These are phyloP conservation scores for Pollimyrus isidori DNA, from an alignment of 2,113 vertebrate genomes.

Conservation along the genomic window DNA sequence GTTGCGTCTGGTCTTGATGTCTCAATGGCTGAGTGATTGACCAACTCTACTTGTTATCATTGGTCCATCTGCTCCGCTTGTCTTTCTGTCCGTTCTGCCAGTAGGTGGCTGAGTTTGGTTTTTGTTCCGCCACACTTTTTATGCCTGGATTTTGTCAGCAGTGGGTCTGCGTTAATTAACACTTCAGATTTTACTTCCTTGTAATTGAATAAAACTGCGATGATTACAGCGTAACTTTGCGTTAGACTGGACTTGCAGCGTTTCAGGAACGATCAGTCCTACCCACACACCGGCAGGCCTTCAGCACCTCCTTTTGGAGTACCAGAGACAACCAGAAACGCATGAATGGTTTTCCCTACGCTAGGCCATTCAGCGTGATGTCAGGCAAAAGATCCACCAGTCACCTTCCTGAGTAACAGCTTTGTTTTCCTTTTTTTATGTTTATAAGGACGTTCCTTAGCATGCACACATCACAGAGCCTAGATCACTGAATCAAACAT, in stretches of 20 bases:
- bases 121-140: neutral
- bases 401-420: neutral
- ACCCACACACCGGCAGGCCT: neutral
- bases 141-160: neutral
- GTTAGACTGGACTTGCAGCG: neutral
- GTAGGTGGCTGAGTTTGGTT: neutral
- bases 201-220: neutral
- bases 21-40: neutral
- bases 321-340: neutral
- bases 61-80: neutral
- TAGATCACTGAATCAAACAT: neutral
- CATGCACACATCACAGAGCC: neutral
- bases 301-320: neutral
- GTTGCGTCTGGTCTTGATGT: neutral
- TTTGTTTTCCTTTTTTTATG: neutral
- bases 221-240: neutral
- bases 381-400: neutral
- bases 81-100: neutral
- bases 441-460: neutral
- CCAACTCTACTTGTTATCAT: neutral
- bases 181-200: neutral
- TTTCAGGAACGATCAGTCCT: neutral
- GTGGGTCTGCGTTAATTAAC: neutral
- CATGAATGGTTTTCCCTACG: neutral
- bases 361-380: neutral